phyloP scores from a whole-genome alignment of 2,888 invertebrate genomes.

The Drosophila niveifrons region DNA sequence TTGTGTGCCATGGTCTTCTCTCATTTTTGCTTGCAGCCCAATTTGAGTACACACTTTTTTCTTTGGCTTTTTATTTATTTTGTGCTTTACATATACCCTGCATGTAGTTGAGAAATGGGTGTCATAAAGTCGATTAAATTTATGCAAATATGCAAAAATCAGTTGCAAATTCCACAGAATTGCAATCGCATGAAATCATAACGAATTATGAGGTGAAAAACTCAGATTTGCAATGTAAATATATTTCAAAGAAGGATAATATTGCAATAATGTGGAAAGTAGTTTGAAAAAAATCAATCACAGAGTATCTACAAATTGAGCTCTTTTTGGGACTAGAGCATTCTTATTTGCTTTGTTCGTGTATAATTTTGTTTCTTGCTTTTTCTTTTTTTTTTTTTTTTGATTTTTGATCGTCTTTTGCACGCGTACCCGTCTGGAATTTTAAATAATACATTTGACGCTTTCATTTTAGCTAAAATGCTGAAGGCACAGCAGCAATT shows the following conservation, averaged over 20 bases:
- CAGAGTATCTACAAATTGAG: constrained; percentile 8
- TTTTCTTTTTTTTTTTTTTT: constrained; percentile 10
- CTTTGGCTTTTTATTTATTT: constrained; percentile 28
- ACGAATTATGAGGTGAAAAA: too few species aligned
- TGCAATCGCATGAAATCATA: background rate
- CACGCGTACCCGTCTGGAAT: constrained; percentile 60
- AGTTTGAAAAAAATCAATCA: background rate
- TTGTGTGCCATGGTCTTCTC: constrained; percentile 4
- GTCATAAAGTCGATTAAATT: background rate
- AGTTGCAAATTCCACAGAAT: background rate
- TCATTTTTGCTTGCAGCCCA: constrained; percentile 21
- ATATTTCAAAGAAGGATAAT: background rate
- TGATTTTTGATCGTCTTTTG: constrained; percentile 23
- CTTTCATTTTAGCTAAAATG: constrained; percentile 71
- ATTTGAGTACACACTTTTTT: constrained; percentile 40
- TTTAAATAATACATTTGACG: constrained; percentile 73
- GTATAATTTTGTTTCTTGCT: background rate
- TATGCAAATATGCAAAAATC: background rate
- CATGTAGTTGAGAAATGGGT: background rate
- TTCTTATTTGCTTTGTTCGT: constrained; percentile 5
- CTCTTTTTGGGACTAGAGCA: constrained; percentile 15
- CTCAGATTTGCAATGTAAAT: background rate
- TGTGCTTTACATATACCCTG: constrained; percentile 18
- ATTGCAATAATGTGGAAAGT: background rate
- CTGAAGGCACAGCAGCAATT: constrained; percentile 55